A percentile compares a stretch with the other conserved stretches of the same genome.
Conservation (phyloP, 2,113 vertebrate species). For the Antechinus stuartii region DNA sequence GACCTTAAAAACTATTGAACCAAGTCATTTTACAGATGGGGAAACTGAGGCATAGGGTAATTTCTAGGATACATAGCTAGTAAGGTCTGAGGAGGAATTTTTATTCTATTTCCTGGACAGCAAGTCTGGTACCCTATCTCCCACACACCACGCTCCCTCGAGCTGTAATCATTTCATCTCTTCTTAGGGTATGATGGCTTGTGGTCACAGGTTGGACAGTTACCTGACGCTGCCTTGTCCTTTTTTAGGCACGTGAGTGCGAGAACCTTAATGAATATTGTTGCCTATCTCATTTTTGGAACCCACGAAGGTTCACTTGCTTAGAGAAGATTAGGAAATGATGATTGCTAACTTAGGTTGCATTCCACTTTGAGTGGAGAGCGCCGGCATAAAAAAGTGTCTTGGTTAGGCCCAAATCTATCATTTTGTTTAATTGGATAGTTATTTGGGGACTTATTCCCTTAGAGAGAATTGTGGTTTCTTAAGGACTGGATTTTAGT, state of each 20-base stretch:
- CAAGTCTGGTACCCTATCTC: not conserved
- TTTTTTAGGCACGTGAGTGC: not conserved
- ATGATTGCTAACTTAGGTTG: not conserved
- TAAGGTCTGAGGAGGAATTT: not conserved
- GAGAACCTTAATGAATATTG: not conserved
- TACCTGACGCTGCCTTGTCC: not conserved
- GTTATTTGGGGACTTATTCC: not conserved
- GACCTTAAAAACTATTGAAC: not conserved
- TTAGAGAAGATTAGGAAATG: not conserved
- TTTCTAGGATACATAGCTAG: not conserved
- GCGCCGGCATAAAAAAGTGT: not conserved
- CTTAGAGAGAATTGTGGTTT: not conserved
- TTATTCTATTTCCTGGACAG: not conserved
- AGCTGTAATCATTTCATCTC: not conserved
- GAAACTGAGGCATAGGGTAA: not conserved
- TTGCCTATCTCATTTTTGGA: not conserved
- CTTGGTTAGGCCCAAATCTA: not conserved
- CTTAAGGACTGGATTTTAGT: not conserved
- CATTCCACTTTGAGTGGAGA: not conserved
- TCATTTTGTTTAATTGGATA: not conserved
- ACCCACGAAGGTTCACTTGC: not conserved
- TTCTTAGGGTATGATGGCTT: not conserved
- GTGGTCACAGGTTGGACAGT: not conserved
- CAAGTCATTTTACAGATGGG: not conserved
- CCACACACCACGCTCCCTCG: not conserved